Evolutionary conservation across 2,888 invertebrate species (phyloP), one percentile per base, ranked within the genome.

Genomic region (Ernsta delagoae): DNA sequence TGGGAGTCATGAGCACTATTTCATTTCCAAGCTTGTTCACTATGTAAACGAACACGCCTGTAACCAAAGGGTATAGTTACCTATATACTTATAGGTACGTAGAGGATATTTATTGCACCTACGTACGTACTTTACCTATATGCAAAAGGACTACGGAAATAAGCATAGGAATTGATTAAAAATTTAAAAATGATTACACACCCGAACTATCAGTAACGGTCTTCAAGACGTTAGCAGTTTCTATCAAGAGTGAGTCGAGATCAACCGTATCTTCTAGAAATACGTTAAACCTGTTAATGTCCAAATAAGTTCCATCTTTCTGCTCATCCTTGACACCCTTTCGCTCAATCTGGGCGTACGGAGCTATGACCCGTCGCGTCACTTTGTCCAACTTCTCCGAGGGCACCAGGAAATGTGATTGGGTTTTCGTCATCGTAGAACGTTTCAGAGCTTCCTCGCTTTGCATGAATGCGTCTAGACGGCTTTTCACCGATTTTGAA

Each of bases 191-290:
- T 7, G 5, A 1, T 41, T 11, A 11, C 66, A 81, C 79, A 94
- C 95, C 95, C 73, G 92, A 89, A 75, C 95, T 94, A 60, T 92
- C 90, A 0, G 95, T 94, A 5, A 94, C 89, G 3, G 88, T 86
- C 79, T 94, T 95, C 74, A 95, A 80, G 9, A 95, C 93, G 79
- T 94, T 90, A 8, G 94, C 93, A 7, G 95, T 95, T 79, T 95
- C 95, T 68, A 93, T 94, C 67, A 95, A 77, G 48, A 95, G 79
- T 0, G 93, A 86, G 41, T 94, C 89, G 54, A 95, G 83, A 80
- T 95, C 95, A 0, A 94, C 93, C 0, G 87, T 92, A 66, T 95
- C 95, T 48, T 94, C 94, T 59, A 95, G 79, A 76, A 95, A 95
- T 3, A 92, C 87, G 48, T 85, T 88, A 59, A 93, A 92, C 70